A percentile compares a stretch with the other conserved stretches of the same genome.
phyloP scores from a whole-genome alignment of 2,888 invertebrate species.

The Troglohyphantes excavatus region DNA sequence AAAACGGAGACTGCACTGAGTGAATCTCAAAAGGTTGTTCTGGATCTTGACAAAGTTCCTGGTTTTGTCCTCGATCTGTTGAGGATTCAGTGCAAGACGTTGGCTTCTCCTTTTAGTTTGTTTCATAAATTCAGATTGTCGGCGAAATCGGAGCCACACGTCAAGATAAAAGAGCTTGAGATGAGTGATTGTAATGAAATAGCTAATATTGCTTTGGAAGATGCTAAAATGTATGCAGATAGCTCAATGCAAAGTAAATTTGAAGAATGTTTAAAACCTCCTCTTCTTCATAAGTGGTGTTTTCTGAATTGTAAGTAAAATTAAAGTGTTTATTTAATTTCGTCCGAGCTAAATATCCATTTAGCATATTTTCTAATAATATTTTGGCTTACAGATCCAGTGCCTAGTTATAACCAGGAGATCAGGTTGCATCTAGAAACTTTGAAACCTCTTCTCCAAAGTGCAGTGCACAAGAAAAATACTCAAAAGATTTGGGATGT shows the following conservation, averaged over 20 bases:
- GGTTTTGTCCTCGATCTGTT: constrained; percentile 88
- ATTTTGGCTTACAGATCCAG: constrained; percentile 53
- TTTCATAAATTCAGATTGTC: constrained; percentile 79
- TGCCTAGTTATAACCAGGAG: constrained; percentile 92
- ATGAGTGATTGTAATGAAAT: constrained; percentile 90
- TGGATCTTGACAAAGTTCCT: constrained; percentile 81
- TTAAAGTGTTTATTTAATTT: neutral
- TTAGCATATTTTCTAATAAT: neutral
- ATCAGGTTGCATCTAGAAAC: constrained; percentile 94
- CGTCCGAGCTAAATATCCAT: no score
- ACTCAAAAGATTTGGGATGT: constrained; percentile 93
- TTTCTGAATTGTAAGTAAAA: constrained; percentile 73
- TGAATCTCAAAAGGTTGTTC: constrained; percentile 4
- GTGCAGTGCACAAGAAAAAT: constrained; percentile 95
- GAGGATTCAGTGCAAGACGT: constrained; percentile 87
- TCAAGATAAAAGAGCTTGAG: constrained; percentile 58
- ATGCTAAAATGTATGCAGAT: constrained; percentile 84
- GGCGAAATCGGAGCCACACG: neutral
- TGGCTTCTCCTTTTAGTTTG: constrained; percentile 81
- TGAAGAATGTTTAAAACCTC: constrained; percentile 82
- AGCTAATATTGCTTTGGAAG: constrained; percentile 89
- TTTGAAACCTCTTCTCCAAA: constrained; percentile 94
- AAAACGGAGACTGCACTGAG: neutral
- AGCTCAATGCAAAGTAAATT: constrained; percentile 80
- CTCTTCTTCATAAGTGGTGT: constrained; percentile 85